Conservation (phyloP, 2,888 invertebrate genomes). For the Oeneis ivallda region DNA sequence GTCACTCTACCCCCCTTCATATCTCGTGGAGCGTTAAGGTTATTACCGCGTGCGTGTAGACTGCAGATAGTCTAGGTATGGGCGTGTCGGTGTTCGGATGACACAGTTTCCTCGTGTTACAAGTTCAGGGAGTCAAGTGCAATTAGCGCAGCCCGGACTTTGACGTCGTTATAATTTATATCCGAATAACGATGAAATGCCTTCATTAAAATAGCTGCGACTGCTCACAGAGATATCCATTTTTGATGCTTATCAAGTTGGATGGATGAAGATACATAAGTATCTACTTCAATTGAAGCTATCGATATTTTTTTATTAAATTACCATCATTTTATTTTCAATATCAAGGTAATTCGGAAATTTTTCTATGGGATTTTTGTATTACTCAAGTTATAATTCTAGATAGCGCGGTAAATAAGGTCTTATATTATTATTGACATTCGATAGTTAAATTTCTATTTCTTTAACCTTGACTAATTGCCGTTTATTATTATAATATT, state of each 20-base stretch:
- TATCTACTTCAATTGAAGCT: neutral
- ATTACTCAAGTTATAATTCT: too few relatives aligned
- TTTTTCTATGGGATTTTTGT: too few relatives aligned
- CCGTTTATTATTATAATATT: too few relatives aligned
- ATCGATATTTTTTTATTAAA: too few relatives aligned
- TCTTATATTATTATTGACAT: too few relatives aligned
- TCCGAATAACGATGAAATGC: conserved; percentile 20
- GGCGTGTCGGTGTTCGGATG: conserved; percentile 27
- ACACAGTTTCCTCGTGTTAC: conserved; percentile 45
- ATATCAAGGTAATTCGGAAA: too few relatives aligned
- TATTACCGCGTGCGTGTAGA: conserved; percentile 26
- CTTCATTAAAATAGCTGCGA: conserved; percentile 18
- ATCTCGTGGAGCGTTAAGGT: conserved; percentile 5
- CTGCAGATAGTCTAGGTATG: neutral
- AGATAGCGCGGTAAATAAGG: too few relatives aligned
- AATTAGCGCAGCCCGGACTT: conserved; percentile 39
- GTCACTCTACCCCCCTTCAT: conserved; percentile 15
- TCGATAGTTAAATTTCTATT: too few relatives aligned
- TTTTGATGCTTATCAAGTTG: neutral
- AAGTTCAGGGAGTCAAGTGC: conserved; percentile 51
- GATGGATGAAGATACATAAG: neutral
- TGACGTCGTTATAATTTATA: conserved; percentile 25
- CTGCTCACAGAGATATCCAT: neutral
- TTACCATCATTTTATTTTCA: too few relatives aligned
- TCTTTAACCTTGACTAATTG: too few relatives aligned